phyloP scores from a whole-genome alignment of 2,888 invertebrate genomes.

The Diarsia dahlii region DNA sequence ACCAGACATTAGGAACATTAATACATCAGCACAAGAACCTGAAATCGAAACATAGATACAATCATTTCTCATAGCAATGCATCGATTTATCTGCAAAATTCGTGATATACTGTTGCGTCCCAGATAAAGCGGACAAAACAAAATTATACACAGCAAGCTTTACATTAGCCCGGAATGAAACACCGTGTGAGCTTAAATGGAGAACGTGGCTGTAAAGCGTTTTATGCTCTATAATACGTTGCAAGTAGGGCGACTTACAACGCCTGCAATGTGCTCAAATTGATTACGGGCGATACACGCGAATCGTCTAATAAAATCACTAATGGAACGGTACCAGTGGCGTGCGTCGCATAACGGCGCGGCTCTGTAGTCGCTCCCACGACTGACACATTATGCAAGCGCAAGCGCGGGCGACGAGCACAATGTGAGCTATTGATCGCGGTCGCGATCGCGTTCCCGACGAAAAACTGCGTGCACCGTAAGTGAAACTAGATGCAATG shows the following conservation, averaged over 20 bases:
- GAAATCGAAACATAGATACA: conserved; percentile 47
- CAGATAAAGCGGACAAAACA: conserved; percentile 74
- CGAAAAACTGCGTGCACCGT: conserved; percentile 81
- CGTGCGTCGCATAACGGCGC: conserved; percentile 89
- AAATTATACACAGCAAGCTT: conserved; percentile 77
- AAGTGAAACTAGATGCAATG: conserved; percentile 73
- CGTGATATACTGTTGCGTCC: conserved; percentile 76
- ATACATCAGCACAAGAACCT: conserved; percentile 31
- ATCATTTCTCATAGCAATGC: conserved; percentile 49
- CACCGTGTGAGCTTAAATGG: conserved; percentile 80
- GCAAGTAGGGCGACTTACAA: conserved; percentile 83
- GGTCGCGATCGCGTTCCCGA: conserved; percentile 79
- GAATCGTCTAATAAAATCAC: conserved; percentile 90
- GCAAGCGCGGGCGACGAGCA: conserved; percentile 79
- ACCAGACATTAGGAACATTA: conserved; percentile 40
- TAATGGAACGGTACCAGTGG: conserved; percentile 89
- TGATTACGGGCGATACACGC: conserved; percentile 88
- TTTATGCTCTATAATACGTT: conserved; percentile 83
- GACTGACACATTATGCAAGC: conserved; percentile 88
- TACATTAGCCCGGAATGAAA: conserved; percentile 75
- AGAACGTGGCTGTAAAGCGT: conserved; percentile 75
- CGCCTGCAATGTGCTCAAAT: conserved; percentile 81
- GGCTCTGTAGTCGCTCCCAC: conserved; percentile 83
- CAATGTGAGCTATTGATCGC: conserved; percentile 82
- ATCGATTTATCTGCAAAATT: conserved; percentile 69